Percentiles rank a stretch among this genome's conserved stretches.
Conservation (phyloP, 2,888 invertebrate genomes). For the Melinopterus prodromus region DNA sequence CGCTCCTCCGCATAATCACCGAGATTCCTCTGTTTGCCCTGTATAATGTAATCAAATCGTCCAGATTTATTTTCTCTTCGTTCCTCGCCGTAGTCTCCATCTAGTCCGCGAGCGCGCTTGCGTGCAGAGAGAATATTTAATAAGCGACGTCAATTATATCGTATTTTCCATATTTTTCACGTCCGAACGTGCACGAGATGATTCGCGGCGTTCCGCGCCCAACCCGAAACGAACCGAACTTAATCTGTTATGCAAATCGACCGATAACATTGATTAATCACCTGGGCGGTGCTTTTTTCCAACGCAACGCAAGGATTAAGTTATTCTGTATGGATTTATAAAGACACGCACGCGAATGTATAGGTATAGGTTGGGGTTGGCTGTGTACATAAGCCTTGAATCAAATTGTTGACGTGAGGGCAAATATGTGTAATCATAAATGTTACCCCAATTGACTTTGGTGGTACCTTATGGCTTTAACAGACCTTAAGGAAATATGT, state of each 20-base stretch:
- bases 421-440: too few species aligned
- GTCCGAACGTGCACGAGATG: neutral
- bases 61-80: conserved; percentile 16
- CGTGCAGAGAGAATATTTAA: conserved; percentile 17
- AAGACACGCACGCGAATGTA: neutral
- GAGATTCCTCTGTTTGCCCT: conserved; percentile 14
- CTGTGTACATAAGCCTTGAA: too few species aligned
- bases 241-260: neutral
- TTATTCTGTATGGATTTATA: neutral
- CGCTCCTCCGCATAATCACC: conserved; percentile 20
- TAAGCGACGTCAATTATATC: conserved; percentile 20
- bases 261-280: neutral
- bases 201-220: neutral
- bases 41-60: conserved; percentile 25
- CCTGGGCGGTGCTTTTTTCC: neutral
- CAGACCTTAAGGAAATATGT: too few species aligned
- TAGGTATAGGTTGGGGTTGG: neutral
- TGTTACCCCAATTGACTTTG: too few species aligned
- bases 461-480: too few species aligned
- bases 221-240: neutral
- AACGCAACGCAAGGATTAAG: neutral
- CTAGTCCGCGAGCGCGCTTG: conserved; percentile 9
- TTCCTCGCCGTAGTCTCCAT: conserved; percentile 6
- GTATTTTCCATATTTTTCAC: conserved; percentile 16
- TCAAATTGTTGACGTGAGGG: too few species aligned